phyloP scores from a whole-genome alignment of 2,113 vertebrate species.

The Okapia johnstoni region DNA sequence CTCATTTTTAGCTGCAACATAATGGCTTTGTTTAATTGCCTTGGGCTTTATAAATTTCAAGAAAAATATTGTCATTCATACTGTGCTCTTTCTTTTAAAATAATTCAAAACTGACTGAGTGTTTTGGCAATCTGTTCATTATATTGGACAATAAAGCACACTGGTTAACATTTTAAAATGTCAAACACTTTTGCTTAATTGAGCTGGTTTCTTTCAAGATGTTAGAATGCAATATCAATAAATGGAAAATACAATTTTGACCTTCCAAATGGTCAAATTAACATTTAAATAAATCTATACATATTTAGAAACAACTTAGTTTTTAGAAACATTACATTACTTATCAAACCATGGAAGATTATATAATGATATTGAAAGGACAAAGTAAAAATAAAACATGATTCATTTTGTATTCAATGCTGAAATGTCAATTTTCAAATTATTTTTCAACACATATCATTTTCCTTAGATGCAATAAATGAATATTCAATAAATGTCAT shows the following conservation, averaged over 20 bases:
- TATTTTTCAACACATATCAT: background rate
- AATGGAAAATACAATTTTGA: slow-evolving; percentile 61
- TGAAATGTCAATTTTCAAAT: background rate
- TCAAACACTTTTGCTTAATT: slow-evolving; percentile 71
- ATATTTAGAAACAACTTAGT: slow-evolving; percentile 21
- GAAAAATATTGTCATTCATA: slow-evolving; percentile 24
- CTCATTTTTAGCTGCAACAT: background rate
- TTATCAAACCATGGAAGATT: slow-evolving; percentile 34
- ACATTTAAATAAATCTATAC: slow-evolving; percentile 55
- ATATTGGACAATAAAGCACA: slow-evolving; percentile 45
- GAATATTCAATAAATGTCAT: background rate
- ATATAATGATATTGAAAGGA: slow-evolving; percentile 50
- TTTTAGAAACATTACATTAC: slow-evolving; percentile 50
- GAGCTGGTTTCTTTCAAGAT: slow-evolving; percentile 31
- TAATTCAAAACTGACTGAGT: slow-evolving; percentile 48
- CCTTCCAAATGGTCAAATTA: slow-evolving; percentile 67
- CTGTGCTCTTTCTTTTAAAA: slow-evolving; percentile 2
- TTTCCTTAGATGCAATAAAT: background rate
- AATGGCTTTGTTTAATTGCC: background rate
- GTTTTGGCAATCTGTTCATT: slow-evolving; percentile 60
- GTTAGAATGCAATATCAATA: slow-evolving; percentile 38
- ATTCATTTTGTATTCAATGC: background rate
- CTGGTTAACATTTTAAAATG: slow-evolving; percentile 75
- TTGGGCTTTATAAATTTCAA: background rate
- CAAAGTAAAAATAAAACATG: slow-evolving; percentile 21